Evolutionary conservation across 2,113 vertebrate species (phyloP), one percentile per base, ranked within the genome.

Genomic region (Corythornis madagascariensis): DNA sequence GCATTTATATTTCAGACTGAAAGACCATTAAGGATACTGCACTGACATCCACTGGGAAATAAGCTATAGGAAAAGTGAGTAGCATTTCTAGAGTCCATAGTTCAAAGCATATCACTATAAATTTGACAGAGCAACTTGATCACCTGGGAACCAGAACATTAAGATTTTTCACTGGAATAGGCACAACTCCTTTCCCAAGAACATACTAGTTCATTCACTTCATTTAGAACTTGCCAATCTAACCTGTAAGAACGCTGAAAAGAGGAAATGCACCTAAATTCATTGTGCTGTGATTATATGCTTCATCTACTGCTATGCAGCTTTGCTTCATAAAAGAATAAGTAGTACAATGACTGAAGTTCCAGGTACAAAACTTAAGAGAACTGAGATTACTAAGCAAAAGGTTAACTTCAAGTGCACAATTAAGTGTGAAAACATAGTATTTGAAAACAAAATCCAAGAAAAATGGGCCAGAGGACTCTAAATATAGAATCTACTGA

Each of bases 31-130:
- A 84, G n/a, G n/a, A 57, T 57, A 91, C 50, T 89, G 76, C 45
- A 82, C 79, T 76, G 24, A 57, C 55, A 85, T 61, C 61, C 76
- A 71, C 72, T 71, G 52, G 72, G 92, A 92, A 94, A 92, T 63
- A 87, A 85, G 29, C 71, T 61, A 65, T 35, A 70, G 38, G 10
- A 94, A 69, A 93, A 89, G 50, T 16, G n/a, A 83, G 67, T 2
- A 74, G 52, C 11, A 43, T n/a, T 61, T 38, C 52, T 0, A 53
- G 26, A 81, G 57, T 26, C 67, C 26, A 28, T 11, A 87, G n/a
- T 83, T 87, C 35, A 65, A 40, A 65, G 40, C 9, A 3, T 2
- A 45, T 29, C 40, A 53, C 29, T 65, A 43, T 35, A 50, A 63
- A 80, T 77, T 76, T 55, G 42, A 73, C 28, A 66, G 26, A 83